Evolutionary conservation across 2,797 vertebrate species (phyloP), one percentile per base, ranked within the genome.

Genomic region (Neomorphus geoffroyi): DNA sequence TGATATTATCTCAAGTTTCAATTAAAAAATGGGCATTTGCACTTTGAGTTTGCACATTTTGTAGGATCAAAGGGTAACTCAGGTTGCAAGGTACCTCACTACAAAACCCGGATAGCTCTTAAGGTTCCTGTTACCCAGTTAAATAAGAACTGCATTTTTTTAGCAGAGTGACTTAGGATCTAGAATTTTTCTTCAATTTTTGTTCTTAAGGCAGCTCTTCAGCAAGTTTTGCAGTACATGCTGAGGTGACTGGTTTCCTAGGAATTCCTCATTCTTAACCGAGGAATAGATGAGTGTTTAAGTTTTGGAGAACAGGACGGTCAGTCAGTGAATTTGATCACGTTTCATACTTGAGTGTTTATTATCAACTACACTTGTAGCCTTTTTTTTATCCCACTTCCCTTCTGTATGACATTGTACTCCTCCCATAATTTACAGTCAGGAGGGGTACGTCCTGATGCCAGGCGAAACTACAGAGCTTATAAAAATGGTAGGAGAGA

Each of bases 1-100:
- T 79, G 21, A 0, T 67, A 18, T 45, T 5, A 5, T 56, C 41
- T 72, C 22, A 61, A 37, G 23, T 56, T 73, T 30, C 50, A 24
- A 0, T 35, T 80, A 53, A 33, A 75, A 61, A 92, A 79, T 16
- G 16, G 18, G 7, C 0, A 0, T 37, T 82, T 86, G 19, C 69
- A 18, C 9, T 82, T 88, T 35, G 54, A 37, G 35, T 23, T 73
- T 1, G 0, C 6, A 9, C 15, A 5, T 75, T 80, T 80, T 13
- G 1, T 86, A 39, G 41, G 46, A 73, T 80, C 17, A 48, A 51
- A 66, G n/a, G 21, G 15, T 71, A 71, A 16, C 61, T 79, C 22
- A 28, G 24, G 8, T 61, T 72, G 37, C 32, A 79, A 84, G 50
- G 37, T 45, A 19, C 7, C 17, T 66, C 0, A 0, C 32, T 79